Evolutionary conservation across 2,113 vertebrate genomes (phyloP).

Genomic region (Indri indri): DNA sequence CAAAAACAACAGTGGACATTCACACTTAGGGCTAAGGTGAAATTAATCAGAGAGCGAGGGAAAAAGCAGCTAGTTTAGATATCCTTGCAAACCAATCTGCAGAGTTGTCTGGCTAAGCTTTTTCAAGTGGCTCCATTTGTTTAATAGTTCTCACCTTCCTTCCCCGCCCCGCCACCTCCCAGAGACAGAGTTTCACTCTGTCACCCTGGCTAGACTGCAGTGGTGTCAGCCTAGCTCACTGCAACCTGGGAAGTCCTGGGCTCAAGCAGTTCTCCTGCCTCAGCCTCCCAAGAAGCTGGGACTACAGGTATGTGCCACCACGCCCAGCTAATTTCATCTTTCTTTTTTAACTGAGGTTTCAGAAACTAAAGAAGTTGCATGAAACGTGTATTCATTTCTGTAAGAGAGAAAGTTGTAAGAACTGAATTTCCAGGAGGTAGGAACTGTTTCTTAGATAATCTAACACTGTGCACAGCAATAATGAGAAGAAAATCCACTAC

Average conservation of each 20-base stretch:
- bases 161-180: not conserved
- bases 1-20: not conserved
- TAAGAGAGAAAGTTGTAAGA: not conserved
- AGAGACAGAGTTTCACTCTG: too few species aligned
- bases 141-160: not conserved
- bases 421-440: not conserved
- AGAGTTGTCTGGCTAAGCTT: not conserved
- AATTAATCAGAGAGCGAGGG: rapidly evolving
- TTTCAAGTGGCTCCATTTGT: not conserved
- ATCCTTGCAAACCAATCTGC: too few species aligned
- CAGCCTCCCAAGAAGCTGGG: too few species aligned
- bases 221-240: too few species aligned
- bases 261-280: too few species aligned
- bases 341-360: not conserved
- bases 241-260: too few species aligned
- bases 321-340: too few species aligned
- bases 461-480: not conserved
- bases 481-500: not conserved
- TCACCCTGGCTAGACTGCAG: too few species aligned
- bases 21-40: not conserved
- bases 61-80: not conserved
- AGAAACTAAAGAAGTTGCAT: not conserved
- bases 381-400: not conserved
- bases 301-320: too few species aligned
- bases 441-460: not conserved